Evolutionary conservation across 2,113 vertebrate genomes (phyloP).

Genomic region (Podiceps cristatus): DNA sequence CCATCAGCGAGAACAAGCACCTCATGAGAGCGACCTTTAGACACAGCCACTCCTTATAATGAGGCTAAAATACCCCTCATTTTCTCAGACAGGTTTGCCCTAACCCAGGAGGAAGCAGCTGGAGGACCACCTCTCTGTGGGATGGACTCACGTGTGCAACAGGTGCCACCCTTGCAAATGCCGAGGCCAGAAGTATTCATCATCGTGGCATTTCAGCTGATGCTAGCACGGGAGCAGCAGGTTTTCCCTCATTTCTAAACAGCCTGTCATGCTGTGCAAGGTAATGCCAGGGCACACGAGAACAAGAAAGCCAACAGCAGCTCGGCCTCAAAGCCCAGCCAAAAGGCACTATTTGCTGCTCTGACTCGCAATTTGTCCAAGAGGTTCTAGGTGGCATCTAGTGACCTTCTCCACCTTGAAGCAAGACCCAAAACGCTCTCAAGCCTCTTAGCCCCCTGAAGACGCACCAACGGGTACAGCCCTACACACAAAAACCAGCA

Average conservation of each 20-base stretch:
- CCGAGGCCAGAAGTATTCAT: not conserved
- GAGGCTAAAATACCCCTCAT: not conserved
- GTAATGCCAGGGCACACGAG: not conserved
- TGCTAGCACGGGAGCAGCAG: not conserved
- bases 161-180: not conserved
- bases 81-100: not conserved
- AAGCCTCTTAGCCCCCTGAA: not conserved
- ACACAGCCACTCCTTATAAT: not conserved
- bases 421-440: not conserved
- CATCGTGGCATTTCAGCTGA: not conserved
- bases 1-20: not conserved
- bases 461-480: accelerated
- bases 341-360: not conserved
- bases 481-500: accelerated
- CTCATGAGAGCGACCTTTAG: not conserved
- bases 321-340: not conserved
- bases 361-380: too few relatives aligned
- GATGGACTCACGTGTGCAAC: not conserved
- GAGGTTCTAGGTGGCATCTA: not conserved
- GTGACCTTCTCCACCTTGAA: not conserved
- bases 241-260: not conserved
- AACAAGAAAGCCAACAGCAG: not conserved
- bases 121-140: not conserved
- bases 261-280: accelerated
- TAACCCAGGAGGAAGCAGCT: not conserved